phyloP scores from a whole-genome alignment of 2,888 invertebrate genomes.

The Eupelmus urozonus region DNA sequence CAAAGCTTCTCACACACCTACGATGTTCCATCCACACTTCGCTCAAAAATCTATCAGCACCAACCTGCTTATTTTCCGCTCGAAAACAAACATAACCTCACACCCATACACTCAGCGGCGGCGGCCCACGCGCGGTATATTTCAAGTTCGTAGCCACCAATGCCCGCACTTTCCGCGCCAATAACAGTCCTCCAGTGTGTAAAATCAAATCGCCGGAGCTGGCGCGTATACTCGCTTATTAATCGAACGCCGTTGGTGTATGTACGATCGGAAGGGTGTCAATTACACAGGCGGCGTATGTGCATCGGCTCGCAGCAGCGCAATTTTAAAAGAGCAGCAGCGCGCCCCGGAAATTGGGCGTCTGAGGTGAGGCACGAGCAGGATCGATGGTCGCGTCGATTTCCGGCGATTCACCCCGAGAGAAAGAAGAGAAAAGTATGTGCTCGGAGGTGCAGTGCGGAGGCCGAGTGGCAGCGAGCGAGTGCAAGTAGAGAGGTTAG shows the following conservation, averaged over 20 bases:
- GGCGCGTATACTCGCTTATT: slow-evolving; percentile 28
- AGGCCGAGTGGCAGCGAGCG: no score
- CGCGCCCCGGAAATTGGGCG: slow-evolving; percentile 51
- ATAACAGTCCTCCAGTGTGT: neutral
- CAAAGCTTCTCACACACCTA: no score
- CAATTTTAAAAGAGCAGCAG: slow-evolving; percentile 30
- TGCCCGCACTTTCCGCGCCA: slow-evolving; percentile 7
- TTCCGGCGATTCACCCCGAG: slow-evolving; percentile 57
- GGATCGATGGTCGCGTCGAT: slow-evolving; percentile 48
- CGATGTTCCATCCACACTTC: no score
- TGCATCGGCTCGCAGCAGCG: neutral
- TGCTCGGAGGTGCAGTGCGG: no score
- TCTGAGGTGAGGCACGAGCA: neutral
- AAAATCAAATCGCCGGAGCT: slow-evolving; percentile 34
- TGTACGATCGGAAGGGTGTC: slow-evolving; percentile 31
- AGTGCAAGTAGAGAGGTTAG: neutral
- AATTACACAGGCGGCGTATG: slow-evolving; percentile 26
- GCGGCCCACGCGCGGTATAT: neutral
- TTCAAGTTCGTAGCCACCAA: neutral
- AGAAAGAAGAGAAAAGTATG: no score
- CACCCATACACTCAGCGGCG: neutral
- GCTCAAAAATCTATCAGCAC: neutral
- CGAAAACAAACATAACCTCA: neutral
- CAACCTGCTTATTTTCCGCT: neutral
- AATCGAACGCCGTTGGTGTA: slow-evolving; percentile 1